Evolutionary conservation across 2,797 vertebrate genomes (phyloP).

Genomic region (Podarcis siculus): DNA sequence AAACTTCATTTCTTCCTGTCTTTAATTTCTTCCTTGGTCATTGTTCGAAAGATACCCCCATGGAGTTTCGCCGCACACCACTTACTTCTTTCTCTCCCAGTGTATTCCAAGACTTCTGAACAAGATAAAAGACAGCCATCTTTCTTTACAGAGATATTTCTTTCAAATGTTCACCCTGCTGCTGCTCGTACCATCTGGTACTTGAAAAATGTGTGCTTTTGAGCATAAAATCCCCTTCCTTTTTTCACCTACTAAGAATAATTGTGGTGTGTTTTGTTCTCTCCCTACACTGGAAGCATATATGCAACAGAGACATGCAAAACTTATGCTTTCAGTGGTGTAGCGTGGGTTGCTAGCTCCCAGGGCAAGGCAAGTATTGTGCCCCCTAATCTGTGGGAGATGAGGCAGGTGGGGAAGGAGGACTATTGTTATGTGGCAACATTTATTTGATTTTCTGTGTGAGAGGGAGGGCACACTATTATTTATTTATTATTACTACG

Average conservation of each 20-base stretch:
- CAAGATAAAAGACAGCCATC: neutral
- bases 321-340: neutral
- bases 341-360: too few relatives aligned
- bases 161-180: neutral
- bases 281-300: neutral
- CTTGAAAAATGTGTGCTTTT: neutral
- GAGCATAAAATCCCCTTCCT: neutral
- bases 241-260: neutral
- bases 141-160: neutral
- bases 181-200: neutral
- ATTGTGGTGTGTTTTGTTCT: neutral
- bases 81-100: neutral
- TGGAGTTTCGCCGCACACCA: neutral
- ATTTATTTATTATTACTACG: too few relatives aligned
- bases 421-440: too few relatives aligned
- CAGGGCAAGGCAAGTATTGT: too few relatives aligned
- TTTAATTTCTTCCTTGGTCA: conserved; percentile 5
- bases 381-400: too few relatives aligned
- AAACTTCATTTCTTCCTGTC: conserved; percentile 20
- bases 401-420: too few relatives aligned
- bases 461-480: too few relatives aligned
- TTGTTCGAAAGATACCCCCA: conserved; percentile 23
- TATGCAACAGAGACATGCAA: neutral
- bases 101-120: neutral
- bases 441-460: too few relatives aligned